A percentile compares a stretch with the other conserved stretches of the same genome.
Conservation (phyloP, 2,113 vertebrate genomes). For the Coryphaenoides rupestris region DNA sequence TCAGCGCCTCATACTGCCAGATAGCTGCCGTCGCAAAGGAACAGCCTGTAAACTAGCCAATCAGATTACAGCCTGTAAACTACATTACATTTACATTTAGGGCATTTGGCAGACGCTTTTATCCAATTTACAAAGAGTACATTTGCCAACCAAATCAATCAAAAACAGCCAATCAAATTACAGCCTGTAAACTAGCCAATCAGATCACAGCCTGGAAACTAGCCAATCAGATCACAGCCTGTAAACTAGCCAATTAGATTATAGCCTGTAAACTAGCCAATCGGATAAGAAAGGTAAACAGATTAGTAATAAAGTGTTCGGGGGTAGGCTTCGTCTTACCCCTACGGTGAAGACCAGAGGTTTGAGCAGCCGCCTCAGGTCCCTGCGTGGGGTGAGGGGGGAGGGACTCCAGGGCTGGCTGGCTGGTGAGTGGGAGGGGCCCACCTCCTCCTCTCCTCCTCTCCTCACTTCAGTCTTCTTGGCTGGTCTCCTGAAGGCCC, state of each 20-base stretch:
- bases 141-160: too few species aligned
- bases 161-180: too few species aligned
- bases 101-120: too few species aligned
- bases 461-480: constrained; percentile 73
- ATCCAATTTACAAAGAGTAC: too few species aligned
- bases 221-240: too few species aligned
- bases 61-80: background rate
- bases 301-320: too few species aligned
- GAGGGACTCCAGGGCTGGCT: constrained; percentile 35
- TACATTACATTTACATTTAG: too few species aligned
- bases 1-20: constrained; percentile 94
- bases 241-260: too few species aligned
- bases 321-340: constrained; percentile 69
- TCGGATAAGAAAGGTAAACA: too few species aligned
- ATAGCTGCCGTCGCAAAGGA: constrained; percentile 87
- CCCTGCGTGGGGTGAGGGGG: constrained; percentile 48
- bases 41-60: constrained; percentile 89
- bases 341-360: constrained; percentile 86
- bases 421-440: constrained; percentile 18
- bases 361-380: constrained; percentile 73
- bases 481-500: constrained; percentile 74
- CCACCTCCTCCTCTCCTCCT: constrained; percentile 51
- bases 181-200: too few species aligned
- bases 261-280: too few species aligned
- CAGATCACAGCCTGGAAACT: too few species aligned